A percentile compares a stretch with the other conserved stretches of the same genome.
phyloP scores from a whole-genome alignment of 53 echinoderm and acorn worm species.

The Pentamera pediparva region DNA sequence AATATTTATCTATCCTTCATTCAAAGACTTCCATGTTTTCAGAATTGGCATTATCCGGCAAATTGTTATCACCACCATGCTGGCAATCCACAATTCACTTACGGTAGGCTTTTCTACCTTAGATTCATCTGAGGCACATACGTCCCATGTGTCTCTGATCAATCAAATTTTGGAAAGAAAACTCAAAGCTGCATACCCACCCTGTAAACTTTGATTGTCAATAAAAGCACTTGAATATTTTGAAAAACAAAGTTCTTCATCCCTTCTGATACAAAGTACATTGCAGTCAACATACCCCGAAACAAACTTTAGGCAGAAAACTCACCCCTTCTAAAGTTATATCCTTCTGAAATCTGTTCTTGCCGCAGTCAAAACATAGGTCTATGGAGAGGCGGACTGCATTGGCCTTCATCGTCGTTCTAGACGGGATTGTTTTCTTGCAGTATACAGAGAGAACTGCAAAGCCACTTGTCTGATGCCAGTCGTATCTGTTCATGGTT shows the following conservation, averaged over 20 bases:
- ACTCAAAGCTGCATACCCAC: no score
- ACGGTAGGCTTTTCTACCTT: no score
- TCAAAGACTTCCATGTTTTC: no score
- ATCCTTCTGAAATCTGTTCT: constrained; percentile 61
- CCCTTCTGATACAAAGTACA: not conserved
- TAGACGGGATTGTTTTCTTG: constrained; percentile 66
- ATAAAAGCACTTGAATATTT: not conserved
- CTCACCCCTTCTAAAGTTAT: constrained; percentile 77
- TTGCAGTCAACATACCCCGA: not conserved
- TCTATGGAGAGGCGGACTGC: constrained; percentile 52
- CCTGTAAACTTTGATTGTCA: no score
- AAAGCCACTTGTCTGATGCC: constrained; percentile 79
- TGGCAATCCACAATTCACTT: no score
- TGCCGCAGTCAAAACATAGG: constrained; percentile 61
- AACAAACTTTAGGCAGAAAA: not conserved
- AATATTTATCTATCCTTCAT: no score
- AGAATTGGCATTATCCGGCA: no score
- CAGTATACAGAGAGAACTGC: constrained; percentile 85
- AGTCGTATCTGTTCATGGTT: constrained; percentile 64
- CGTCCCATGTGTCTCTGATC: no score
- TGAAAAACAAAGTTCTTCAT: not conserved
- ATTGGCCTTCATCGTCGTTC: constrained; percentile 56
- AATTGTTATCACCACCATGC: no score
- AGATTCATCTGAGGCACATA: no score
- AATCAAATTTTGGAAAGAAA: no score